phyloP scores from a whole-genome alignment of 2,797 vertebrate genomes.

The Odontamblyopus rebecca region DNA sequence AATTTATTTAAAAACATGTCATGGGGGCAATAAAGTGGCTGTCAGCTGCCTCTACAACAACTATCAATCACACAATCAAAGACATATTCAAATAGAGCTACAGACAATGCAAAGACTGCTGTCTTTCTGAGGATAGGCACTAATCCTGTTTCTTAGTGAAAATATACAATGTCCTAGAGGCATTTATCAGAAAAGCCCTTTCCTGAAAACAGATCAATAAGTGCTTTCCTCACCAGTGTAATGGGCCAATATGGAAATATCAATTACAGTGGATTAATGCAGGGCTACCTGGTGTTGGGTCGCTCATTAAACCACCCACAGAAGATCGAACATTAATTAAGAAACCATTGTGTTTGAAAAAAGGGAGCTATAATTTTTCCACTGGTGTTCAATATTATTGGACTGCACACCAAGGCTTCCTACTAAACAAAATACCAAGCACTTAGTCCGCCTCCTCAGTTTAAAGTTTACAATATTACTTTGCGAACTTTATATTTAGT shows the following conservation, averaged over 20 bases:
- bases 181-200: constrained; percentile 45
- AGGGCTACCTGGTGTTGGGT: constrained; percentile 20
- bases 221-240: constrained; percentile 41
- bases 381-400: constrained; percentile 31
- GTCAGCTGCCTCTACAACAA: too few relatives aligned
- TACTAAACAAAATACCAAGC: constrained; percentile 30
- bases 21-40: constrained; percentile 17
- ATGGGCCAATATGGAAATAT: constrained; percentile 44
- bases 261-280: constrained; percentile 50
- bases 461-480: neutral
- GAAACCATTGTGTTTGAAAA: constrained; percentile 15
- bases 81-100: too few relatives aligned
- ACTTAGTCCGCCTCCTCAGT: neutral
- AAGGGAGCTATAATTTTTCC: constrained; percentile 13
- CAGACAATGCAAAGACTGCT: too few relatives aligned
- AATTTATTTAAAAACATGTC: constrained; percentile 40
- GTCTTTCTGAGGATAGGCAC: neutral
- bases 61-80: too few relatives aligned
- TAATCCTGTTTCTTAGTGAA: neutral
- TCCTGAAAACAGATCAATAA: constrained; percentile 45
- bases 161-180: neutral
- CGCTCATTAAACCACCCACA: constrained; percentile 60
- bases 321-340: constrained; percentile 67
- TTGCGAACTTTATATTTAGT: neutral
- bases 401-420: constrained; percentile 16